A percentile compares a stretch with the other conserved stretches of the same genome.
Conservation (phyloP, 2,888 invertebrate species). For the Globia sparganii region DNA sequence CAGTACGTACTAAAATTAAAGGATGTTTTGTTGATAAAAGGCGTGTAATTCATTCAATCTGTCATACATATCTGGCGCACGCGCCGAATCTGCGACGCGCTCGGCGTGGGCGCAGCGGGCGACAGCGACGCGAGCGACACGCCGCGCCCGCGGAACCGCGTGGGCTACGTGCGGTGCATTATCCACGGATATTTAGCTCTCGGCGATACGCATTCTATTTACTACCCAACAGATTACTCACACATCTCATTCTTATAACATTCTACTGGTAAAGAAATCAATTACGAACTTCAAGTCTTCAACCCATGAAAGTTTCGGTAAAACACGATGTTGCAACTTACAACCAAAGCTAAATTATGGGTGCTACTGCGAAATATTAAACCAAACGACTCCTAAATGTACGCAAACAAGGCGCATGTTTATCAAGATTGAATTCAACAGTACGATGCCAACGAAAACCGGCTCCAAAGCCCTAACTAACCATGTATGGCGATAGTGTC, state of each 20-base stretch:
- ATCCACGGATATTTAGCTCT: conserved; percentile 50
- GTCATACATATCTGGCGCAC: conserved; percentile 62
- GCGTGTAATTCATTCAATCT: conserved; percentile 32
- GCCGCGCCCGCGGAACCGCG: conserved; percentile 45
- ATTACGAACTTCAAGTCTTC: conserved; percentile 1
- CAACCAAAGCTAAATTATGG: conserved; percentile 65
- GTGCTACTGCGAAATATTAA: conserved; percentile 67
- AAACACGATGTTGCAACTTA: conserved; percentile 52
- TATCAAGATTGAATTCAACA: conserved; percentile 86
- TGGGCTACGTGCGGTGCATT: conserved; percentile 63
- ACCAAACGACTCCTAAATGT: conserved; percentile 73
- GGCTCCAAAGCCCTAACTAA: conserved; percentile 73
- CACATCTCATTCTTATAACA: conserved; percentile 19
- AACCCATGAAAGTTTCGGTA: conserved; percentile 25
- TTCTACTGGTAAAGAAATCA: conserved; percentile 25
- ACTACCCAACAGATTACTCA: conserved; percentile 51
- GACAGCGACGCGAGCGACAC: conserved; percentile 62
- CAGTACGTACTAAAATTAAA: background rate
- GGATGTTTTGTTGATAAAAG: conserved; percentile 34
- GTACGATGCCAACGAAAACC: conserved; percentile 83
- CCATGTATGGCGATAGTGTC: conserved; percentile 83
- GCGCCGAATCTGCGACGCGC: conserved; percentile 56
- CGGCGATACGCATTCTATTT: conserved; percentile 55
- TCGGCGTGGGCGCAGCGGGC: conserved; percentile 65
- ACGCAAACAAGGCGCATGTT: conserved; percentile 81